These are phyloP conservation scores for Hedychridium roseum DNA, from an alignment of 2,888 invertebrate species.

Conservation along the genomic window DNA sequence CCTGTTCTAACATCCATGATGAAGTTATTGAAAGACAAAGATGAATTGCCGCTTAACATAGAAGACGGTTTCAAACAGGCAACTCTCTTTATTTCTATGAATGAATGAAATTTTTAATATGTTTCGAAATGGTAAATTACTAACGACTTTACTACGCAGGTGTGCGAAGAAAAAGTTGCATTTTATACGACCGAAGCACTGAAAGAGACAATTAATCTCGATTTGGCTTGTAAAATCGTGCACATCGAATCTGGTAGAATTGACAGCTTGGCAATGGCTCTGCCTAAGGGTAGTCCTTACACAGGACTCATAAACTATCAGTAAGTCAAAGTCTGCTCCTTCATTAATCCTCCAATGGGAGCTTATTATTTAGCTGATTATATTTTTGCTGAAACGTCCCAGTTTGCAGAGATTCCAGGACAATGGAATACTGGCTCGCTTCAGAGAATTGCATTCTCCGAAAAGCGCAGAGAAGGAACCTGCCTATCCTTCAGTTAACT, in stretches of 20 bases:
- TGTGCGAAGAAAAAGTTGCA: conserved; percentile 44
- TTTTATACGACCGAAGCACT: conserved; percentile 42
- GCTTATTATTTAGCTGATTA: too few species aligned
- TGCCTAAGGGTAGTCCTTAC: conserved; percentile 43
- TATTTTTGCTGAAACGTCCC: background rate
- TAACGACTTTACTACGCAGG: too few species aligned
- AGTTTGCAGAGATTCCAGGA: conserved; percentile 46
- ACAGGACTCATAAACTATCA: conserved; percentile 39
- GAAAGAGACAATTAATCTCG: conserved; percentile 19
- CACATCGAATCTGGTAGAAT: conserved; percentile 37
- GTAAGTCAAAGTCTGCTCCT: too few species aligned
- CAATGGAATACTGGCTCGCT: conserved; percentile 40
- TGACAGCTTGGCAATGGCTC: conserved; percentile 41
- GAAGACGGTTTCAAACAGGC: conserved; percentile 42
- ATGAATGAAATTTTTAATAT: conserved; percentile 1
- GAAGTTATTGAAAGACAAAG: conserved; percentile 26
- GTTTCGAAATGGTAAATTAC: background rate
- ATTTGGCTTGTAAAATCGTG: conserved; percentile 38
- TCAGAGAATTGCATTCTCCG: conserved; percentile 25
- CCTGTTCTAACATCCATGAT: too few species aligned
- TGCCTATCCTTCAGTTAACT: too few species aligned
- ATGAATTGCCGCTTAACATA: conserved; percentile 32
- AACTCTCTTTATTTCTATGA: background rate
- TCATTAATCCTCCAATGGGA: too few species aligned
- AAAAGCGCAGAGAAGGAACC: conserved; percentile 1